phyloP scores from a whole-genome alignment of 1,140 invertebrate genomes.

The Drosophila obscura region DNA sequence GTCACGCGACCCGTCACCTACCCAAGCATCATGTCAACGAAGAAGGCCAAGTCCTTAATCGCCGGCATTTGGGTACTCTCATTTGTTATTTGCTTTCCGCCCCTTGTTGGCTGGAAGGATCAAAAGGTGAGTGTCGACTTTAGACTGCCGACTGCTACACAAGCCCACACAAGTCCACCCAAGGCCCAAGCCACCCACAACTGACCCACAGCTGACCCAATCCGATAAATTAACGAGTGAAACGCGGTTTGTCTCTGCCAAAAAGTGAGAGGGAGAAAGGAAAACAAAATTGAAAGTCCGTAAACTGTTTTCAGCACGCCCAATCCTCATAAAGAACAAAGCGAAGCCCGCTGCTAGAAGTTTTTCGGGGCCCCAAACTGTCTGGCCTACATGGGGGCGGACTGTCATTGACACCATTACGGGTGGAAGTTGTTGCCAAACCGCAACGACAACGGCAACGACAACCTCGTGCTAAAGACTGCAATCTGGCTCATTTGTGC shows the following conservation, averaged over 20 bases:
- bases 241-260: conserved; percentile 51
- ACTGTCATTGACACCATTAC: conserved; percentile 74
- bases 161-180: too few species aligned
- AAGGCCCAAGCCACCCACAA: neutral
- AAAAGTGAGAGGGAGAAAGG: conserved; percentile 83
- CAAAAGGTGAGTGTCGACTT: conserved; percentile 85
- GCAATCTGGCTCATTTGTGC: conserved; percentile 65
- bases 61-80: conserved; percentile 96
- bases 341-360: conserved; percentile 7
- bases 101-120: conserved; percentile 97
- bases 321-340: conserved; percentile 25
- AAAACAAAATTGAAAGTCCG: conserved; percentile 83
- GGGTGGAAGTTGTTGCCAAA: conserved; percentile 51
- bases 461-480: conserved; percentile 36
- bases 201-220: conserved; percentile 28
- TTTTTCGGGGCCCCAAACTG: conserved; percentile 23
- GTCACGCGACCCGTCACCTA: conserved; percentile 97
- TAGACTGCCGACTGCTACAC: neutral
- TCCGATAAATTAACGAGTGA: conserved; percentile 46
- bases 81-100: conserved; percentile 98
- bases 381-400: conserved; percentile 10
- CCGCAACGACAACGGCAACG: conserved; percentile 33
- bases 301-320: conserved; percentile 68
- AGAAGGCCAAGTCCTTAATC: conserved; percentile 94
- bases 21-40: conserved; percentile 95